phyloP scores from a whole-genome alignment of 2,113 vertebrate genomes.

The Podarcis cretensis region DNA sequence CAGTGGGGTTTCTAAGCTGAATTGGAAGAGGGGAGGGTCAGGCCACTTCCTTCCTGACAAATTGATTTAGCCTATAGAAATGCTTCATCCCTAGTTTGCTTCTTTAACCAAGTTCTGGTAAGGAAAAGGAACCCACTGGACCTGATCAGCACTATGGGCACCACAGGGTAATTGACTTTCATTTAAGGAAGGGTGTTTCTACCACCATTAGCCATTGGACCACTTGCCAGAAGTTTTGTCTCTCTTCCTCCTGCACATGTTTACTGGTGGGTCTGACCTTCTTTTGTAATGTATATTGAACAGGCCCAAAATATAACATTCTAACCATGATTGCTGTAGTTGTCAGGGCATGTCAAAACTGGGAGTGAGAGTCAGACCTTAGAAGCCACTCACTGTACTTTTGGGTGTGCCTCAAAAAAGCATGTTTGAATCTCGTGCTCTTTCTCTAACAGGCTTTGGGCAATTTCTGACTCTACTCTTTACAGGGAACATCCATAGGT shows the following conservation, averaged over 20 bases:
- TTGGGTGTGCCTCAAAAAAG: background rate
- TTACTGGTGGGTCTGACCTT: background rate
- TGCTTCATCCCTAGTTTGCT: background rate
- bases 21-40: background rate
- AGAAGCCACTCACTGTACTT: background rate
- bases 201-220: too few species aligned
- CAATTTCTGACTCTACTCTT: background rate
- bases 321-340: too few species aligned
- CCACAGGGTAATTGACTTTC: background rate
- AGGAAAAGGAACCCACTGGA: background rate
- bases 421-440: background rate
- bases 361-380: background rate
- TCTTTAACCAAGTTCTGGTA: background rate
- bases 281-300: background rate
- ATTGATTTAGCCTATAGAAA: background rate
- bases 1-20: background rate
- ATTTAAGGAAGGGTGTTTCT: background rate
- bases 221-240: background rate
- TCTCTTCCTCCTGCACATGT: background rate
- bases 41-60: background rate
- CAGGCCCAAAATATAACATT: background rate
- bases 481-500: slow-evolving; percentile 91
- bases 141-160: background rate
- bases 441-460: background rate
- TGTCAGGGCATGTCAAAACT: background rate